Conservation (phyloP, 1,140 invertebrate species). For the Apis cerana region DNA sequence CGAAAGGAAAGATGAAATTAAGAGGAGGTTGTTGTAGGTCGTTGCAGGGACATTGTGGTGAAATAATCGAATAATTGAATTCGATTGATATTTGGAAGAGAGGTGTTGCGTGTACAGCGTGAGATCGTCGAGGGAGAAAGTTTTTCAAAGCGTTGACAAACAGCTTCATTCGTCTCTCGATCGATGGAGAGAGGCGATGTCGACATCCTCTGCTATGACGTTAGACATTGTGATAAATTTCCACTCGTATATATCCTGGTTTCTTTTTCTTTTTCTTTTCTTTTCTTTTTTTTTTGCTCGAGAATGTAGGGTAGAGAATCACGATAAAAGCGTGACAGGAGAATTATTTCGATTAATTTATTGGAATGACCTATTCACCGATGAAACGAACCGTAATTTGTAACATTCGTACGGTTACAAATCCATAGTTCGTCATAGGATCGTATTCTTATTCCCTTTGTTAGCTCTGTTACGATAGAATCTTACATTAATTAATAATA, state of each 20-base stretch:
- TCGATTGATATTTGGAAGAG: too few species aligned
- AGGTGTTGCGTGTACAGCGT: too few species aligned
- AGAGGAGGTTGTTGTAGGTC: too few species aligned
- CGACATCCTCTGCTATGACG: background rate
- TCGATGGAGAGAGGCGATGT: conserved; percentile 4
- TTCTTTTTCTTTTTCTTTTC: too few species aligned
- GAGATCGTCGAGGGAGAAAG: background rate
- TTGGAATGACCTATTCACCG: background rate
- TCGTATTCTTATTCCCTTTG: background rate
- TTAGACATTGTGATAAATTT: background rate
- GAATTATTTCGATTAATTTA: conserved; percentile 26
- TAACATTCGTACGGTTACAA: background rate
- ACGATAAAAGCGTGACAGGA: background rate
- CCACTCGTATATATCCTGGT: background rate
- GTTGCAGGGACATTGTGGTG: too few species aligned
- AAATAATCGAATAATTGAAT: too few species aligned
- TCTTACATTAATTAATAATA: background rate
- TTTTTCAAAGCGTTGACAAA: background rate
- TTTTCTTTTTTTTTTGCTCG: too few species aligned
- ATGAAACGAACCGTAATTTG: background rate
- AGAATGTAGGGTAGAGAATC: background rate
- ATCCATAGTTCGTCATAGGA: background rate
- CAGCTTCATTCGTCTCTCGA: background rate
- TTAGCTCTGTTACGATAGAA: background rate
- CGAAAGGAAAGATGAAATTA: too few species aligned